Evolutionary conservation across 2,113 vertebrate species (phyloP).

Genomic region (Lonchura striata): DNA sequence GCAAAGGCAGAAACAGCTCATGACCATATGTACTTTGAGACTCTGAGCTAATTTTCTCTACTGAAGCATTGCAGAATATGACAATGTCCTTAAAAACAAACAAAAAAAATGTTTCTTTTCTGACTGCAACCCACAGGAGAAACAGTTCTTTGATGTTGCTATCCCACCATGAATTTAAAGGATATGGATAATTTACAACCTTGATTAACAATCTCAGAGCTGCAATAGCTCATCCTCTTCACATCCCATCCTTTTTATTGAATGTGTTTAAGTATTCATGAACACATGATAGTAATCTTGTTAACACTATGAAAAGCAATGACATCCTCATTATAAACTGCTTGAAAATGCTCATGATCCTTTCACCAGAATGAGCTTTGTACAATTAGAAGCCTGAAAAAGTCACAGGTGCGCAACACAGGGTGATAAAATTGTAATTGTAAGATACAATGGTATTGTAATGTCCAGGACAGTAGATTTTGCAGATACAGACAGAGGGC

Average conservation of each 20-base stretch:
- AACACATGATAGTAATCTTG: slow-evolving; percentile 69
- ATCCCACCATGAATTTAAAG: slow-evolving; percentile 18
- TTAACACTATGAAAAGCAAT: slow-evolving; percentile 74
- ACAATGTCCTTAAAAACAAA: not conserved
- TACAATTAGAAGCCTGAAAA: slow-evolving; percentile 66
- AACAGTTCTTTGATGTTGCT: not conserved
- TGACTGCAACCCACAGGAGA: not conserved
- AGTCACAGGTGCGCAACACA: slow-evolving; percentile 54
- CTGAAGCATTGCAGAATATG: not conserved
- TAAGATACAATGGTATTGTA: slow-evolving; percentile 39
- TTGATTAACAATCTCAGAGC: slow-evolving; percentile 54
- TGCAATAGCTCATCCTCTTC: slow-evolving; percentile 49
- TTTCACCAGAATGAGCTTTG: slow-evolving; percentile 74
- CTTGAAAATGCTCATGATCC: slow-evolving; percentile 72
- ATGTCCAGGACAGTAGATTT: not conserved
- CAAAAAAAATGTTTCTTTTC: slow-evolving; percentile 7
- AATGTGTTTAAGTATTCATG: slow-evolving; percentile 70
- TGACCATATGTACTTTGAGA: not conserved
- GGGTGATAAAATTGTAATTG: slow-evolving; percentile 72
- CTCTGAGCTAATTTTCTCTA: not conserved
- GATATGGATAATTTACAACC: slow-evolving; percentile 47
- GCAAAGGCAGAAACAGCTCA: not conserved
- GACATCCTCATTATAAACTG: slow-evolving; percentile 71
- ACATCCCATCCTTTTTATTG: slow-evolving; percentile 50
- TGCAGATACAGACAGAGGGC: not conserved